These are phyloP conservation scores for Scaptomyza caliginosa DNA, from an alignment of 2,888 invertebrate genomes.

Conservation along the genomic window DNA sequence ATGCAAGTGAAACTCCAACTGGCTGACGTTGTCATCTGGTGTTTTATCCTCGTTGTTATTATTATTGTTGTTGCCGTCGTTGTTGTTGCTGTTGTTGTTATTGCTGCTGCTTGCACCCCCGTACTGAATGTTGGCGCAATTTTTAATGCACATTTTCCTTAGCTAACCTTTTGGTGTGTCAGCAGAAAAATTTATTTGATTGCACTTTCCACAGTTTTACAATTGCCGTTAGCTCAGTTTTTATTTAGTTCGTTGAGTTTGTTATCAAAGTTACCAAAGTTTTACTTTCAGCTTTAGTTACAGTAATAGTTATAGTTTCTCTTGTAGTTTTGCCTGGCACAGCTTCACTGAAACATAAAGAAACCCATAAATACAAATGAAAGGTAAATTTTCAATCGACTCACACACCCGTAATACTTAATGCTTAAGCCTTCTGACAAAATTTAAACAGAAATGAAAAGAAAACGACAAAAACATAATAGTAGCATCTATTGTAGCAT, in stretches of 20 bases:
- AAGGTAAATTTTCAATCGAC: background rate
- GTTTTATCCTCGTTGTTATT: slow-evolving; percentile 19
- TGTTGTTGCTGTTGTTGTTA: slow-evolving; percentile 10
- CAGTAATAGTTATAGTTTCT: background rate
- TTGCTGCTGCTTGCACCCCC: slow-evolving; percentile 25
- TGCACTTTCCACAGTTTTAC: slow-evolving; percentile 65
- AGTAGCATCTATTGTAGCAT: background rate
- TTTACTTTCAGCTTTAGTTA: slow-evolving; percentile 19
- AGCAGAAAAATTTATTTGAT: slow-evolving; percentile 68
- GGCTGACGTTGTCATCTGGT: slow-evolving; percentile 38
- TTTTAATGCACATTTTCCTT: slow-evolving; percentile 72
- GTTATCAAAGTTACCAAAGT: slow-evolving; percentile 53
- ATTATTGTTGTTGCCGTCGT: slow-evolving; percentile 21
- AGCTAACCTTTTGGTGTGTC: slow-evolving; percentile 52
- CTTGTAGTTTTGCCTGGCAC: slow-evolving; percentile 17
- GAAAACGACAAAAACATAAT: background rate
- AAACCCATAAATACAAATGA: slow-evolving; percentile 10
- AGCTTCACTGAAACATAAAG: slow-evolving; percentile 13
- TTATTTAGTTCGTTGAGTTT: slow-evolving; percentile 29
- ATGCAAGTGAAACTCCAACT: slow-evolving; percentile 51
- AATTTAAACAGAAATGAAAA: background rate
- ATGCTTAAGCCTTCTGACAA: background rate
- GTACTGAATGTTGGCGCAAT: slow-evolving; percentile 51
- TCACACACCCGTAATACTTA: background rate
- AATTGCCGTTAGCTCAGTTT: slow-evolving; percentile 22